phyloP scores from a whole-genome alignment of 2,113 vertebrate genomes.

The Jaculus jaculus region DNA sequence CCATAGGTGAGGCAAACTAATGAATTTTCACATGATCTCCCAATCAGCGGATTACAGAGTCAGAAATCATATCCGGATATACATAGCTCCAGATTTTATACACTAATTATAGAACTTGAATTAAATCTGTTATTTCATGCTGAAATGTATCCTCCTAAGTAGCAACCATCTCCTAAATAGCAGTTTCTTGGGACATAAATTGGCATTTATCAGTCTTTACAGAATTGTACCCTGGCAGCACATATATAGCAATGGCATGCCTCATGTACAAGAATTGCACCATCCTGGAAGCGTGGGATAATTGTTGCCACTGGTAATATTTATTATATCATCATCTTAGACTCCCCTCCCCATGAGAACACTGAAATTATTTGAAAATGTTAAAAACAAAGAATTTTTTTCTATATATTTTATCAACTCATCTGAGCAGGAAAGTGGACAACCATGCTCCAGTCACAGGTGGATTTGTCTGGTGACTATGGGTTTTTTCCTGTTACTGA shows the following conservation, averaged over 20 bases:
- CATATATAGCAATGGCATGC: not conserved
- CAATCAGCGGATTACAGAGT: not conserved
- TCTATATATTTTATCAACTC: conserved; percentile 68
- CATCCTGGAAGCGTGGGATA: not conserved
- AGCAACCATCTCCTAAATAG: not conserved
- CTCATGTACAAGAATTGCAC: conserved; percentile 5
- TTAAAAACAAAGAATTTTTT: conserved; percentile 63
- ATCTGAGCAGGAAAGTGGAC: conserved; percentile 58
- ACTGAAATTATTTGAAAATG: conserved; percentile 56
- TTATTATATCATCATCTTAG: conserved; percentile 9
- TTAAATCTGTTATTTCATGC: not conserved
- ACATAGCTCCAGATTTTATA: not conserved
- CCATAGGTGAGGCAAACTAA: not conserved
- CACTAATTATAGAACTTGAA: conserved; percentile 38
- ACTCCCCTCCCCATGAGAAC: not conserved
- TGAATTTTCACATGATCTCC: not conserved
- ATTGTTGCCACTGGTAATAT: not conserved
- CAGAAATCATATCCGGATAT: not conserved
- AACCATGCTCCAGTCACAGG: conserved; percentile 48
- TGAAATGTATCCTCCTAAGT: not conserved
- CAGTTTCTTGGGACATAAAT: not conserved
- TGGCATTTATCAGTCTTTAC: not conserved
- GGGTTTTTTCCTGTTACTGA: not conserved
- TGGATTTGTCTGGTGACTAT: conserved; percentile 57
- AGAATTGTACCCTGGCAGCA: not conserved